phyloP scores from a whole-genome alignment of 2,113 vertebrate species.

The Clarias batrachus region DNA sequence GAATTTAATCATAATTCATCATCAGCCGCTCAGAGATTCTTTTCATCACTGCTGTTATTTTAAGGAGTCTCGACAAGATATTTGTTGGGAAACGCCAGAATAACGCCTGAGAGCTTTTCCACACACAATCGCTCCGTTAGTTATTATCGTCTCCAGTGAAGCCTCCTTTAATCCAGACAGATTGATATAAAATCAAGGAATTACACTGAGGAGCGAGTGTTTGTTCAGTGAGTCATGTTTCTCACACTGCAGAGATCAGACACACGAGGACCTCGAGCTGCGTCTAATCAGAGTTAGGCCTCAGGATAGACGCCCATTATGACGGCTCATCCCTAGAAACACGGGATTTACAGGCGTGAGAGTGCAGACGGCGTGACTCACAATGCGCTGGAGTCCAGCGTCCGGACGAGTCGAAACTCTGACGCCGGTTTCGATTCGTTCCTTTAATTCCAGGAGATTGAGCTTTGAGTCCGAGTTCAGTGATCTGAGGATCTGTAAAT shows the following conservation, averaged over 20 bases:
- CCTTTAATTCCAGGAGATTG: not conserved
- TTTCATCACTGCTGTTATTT: not conserved
- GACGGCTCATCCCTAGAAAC: slow-evolving; percentile 32
- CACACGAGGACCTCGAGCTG: not conserved
- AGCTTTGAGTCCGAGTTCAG: not conserved
- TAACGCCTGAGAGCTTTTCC: not conserved
- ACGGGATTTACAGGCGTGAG: slow-evolving; percentile 41
- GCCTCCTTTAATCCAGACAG: slow-evolving; percentile 25
- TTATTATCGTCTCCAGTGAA: slow-evolving; percentile 18
- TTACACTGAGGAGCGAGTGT: not conserved
- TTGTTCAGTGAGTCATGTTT: slow-evolving; percentile 29
- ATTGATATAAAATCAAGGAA: slow-evolving; percentile 8
- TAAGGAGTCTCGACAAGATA: not conserved
- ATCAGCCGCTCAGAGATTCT: not conserved
- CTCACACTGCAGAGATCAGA: slow-evolving; percentile 18
- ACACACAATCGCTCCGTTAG: not conserved
- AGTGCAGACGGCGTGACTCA: slow-evolving; percentile 46
- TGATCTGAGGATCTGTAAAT: not conserved
- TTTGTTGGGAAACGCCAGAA: slow-evolving; percentile 27
- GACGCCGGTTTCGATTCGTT: not conserved
- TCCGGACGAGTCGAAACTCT: not conserved
- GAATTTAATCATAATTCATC: not conserved
- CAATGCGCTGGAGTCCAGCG: slow-evolving; percentile 1
- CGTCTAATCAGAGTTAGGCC: slow-evolving; percentile 33
- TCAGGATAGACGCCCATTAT: slow-evolving; percentile 25